Evolutionary conservation across 2,888 invertebrate species (phyloP).

Genomic region (Campoplex nolae): DNA sequence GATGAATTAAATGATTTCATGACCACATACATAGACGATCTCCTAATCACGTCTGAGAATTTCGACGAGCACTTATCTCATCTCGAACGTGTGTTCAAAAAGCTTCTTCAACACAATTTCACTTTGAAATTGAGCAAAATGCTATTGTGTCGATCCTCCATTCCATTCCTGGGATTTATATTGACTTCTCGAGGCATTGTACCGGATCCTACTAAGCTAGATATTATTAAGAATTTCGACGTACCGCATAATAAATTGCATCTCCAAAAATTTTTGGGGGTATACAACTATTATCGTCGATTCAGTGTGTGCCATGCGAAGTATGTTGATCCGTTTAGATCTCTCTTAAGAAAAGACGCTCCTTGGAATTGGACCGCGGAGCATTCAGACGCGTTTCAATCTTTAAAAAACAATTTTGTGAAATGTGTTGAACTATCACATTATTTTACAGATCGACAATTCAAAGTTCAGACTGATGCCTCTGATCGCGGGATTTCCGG

Average conservation of each 20-base stretch:
- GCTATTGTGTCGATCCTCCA: conserved; percentile 57
- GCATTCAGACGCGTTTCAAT: conserved; percentile 57
- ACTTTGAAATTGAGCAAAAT: conserved; percentile 74
- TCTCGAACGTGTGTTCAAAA: conserved; percentile 69
- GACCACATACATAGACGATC: conserved; percentile 76
- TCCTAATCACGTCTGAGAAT: conserved; percentile 72
- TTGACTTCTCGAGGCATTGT: conserved; percentile 34
- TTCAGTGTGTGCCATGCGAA: conserved; percentile 46
- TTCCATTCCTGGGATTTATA: conserved; percentile 64
- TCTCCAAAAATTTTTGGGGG: conserved; percentile 69
- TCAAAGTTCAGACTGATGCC: conserved; percentile 66
- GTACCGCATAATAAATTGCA: conserved; percentile 71
- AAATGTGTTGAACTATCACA: conserved; percentile 50
- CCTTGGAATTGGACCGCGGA: conserved; percentile 60
- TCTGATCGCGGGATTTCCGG: conserved; percentile 66
- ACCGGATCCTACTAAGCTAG: conserved; percentile 57
- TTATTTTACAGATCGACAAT: conserved; percentile 31
- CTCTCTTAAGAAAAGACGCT: conserved; percentile 45
- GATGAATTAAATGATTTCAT: conserved; percentile 72
- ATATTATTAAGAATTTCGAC: conserved; percentile 71
- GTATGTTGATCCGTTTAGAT: conserved; percentile 58
- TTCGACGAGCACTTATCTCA: conserved; percentile 73
- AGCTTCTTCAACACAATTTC: conserved; percentile 66
- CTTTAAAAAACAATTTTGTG: conserved; percentile 36
- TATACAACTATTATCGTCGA: conserved; percentile 63